Percentiles rank a stretch among this genome's conserved stretches.
Conservation (phyloP, 1,140 invertebrate species). For the Lasioglossum baleicum region DNA sequence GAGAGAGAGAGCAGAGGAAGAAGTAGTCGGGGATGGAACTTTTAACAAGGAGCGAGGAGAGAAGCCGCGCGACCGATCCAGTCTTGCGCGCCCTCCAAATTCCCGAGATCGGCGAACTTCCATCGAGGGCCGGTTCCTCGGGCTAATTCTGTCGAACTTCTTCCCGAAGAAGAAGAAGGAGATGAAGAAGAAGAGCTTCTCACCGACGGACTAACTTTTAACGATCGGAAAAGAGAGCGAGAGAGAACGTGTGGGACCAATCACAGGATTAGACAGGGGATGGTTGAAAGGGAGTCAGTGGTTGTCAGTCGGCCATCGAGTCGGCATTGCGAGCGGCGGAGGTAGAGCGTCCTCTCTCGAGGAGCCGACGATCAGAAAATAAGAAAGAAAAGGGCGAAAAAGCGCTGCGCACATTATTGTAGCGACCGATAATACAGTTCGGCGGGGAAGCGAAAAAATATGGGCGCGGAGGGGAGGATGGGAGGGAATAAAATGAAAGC, state of each 20-base stretch:
- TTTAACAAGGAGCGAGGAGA: constrained; percentile 27
- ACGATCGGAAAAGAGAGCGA: constrained; percentile 4
- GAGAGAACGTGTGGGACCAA: neutral
- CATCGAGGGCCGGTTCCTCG: neutral
- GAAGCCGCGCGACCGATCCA: neutral
- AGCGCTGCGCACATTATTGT: no score
- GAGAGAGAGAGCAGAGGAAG: neutral
- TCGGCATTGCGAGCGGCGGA: no score
- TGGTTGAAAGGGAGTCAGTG: neutral
- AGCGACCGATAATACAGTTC: neutral
- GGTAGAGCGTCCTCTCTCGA: neutral
- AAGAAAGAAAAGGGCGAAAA: neutral
- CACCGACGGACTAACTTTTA: constrained; percentile 2
- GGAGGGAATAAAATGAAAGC: neutral
- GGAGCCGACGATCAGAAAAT: neutral
- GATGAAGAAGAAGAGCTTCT: neutral
- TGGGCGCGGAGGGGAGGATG: neutral
- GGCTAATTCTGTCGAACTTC: constrained; percentile 21
- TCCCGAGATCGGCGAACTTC: constrained; percentile 35
- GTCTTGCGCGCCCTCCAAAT: neutral
- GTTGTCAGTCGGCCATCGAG: no score
- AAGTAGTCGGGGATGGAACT: neutral
- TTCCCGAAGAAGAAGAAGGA: neutral
- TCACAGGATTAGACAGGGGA: neutral
- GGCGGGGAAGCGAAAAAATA: neutral